Conservation (phyloP, 2,113 vertebrate genomes). For the Nansenia antarctica region DNA sequence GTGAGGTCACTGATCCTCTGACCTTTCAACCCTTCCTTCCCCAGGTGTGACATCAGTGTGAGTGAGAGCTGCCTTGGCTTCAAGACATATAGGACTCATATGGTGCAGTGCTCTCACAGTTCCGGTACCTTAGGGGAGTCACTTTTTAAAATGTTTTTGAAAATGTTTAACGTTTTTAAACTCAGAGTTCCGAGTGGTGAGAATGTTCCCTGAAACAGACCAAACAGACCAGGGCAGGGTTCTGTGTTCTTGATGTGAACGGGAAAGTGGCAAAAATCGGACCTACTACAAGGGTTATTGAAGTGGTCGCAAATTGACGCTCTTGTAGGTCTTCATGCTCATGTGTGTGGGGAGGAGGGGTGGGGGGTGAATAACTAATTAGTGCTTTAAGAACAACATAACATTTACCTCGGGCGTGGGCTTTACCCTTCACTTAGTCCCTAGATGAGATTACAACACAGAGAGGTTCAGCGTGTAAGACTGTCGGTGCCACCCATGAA, state of each 20-base stretch:
- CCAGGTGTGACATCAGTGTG: slow-evolving; percentile 8
- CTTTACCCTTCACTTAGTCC: slow-evolving; percentile 9
- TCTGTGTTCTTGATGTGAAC: no score
- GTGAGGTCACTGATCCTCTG: slow-evolving; percentile 3
- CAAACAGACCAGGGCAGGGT: no score
- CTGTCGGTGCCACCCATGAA: not conserved
- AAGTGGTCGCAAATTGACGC: not conserved
- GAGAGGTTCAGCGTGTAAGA: not conserved
- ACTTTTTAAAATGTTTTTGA: no score
- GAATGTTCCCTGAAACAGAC: no score
- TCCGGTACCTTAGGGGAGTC: no score
- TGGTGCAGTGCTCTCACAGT: no score
- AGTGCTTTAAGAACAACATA: slow-evolving; percentile 32
- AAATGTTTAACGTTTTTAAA: no score
- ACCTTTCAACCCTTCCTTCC: slow-evolving; percentile 11
- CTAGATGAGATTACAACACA: not conserved
- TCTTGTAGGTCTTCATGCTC: slow-evolving; percentile 9
- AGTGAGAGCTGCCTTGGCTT: no score
- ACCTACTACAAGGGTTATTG: no score
- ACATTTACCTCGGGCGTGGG: slow-evolving; percentile 1
- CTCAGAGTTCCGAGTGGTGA: no score
- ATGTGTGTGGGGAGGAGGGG: slow-evolving; percentile 21
- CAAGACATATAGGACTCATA: no score
- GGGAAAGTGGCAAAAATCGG: no score
- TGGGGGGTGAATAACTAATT: slow-evolving; percentile 34